Conservation (phyloP, 1,140 invertebrate species). For the Drosophila tani region DNA sequence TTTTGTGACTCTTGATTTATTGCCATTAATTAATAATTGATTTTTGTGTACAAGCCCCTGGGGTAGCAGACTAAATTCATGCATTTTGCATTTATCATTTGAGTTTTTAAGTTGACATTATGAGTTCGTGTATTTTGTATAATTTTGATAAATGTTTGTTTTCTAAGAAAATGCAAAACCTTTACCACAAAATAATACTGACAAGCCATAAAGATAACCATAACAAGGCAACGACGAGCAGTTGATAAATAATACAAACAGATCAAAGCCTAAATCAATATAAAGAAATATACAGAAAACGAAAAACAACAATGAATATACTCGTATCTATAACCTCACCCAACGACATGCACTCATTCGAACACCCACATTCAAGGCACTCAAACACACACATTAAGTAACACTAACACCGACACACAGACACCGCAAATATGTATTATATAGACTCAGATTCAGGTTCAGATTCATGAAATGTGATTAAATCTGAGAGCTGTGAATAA, state of each 20-base stretch:
- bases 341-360: conserved; percentile 45
- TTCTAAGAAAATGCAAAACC: conserved; percentile 66
- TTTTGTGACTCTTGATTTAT: conserved; percentile 41
- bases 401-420: conserved; percentile 28
- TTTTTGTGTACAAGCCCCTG: conserved; percentile 61
- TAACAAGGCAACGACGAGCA: conserved; percentile 67
- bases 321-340: conserved; percentile 53
- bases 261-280: conserved; percentile 71
- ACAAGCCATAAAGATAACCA: conserved; percentile 71
- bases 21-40: conserved; percentile 45
- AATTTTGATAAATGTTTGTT: conserved; percentile 60
- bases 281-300: conserved; percentile 66
- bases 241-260: conserved; percentile 68
- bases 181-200: conserved; percentile 76
- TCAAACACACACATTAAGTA: conserved; percentile 14
- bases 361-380: conserved; percentile 42
- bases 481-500: conserved; percentile 9
- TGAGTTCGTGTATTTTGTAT: conserved; percentile 65
- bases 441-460: conserved; percentile 25
- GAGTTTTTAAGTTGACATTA: conserved; percentile 46
- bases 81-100: conserved; percentile 66
- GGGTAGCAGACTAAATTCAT: conserved; percentile 84
- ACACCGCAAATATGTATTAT: conserved; percentile 34
- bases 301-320: conserved; percentile 60
- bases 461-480: conserved; percentile 18